Conservation (phyloP, 2,888 invertebrate species). For the Lacanobia wlatinum region DNA sequence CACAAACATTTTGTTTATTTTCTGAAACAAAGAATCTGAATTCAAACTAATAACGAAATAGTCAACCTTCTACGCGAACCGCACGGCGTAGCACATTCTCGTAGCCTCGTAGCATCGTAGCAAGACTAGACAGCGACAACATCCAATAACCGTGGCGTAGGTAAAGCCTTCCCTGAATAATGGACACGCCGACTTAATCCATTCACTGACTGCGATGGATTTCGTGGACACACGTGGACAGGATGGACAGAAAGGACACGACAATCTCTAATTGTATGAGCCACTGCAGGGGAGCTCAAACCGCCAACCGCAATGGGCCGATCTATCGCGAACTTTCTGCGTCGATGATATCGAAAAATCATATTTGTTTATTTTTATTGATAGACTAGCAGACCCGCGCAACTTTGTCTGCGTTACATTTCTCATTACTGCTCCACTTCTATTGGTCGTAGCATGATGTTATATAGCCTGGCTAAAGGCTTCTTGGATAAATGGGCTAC, state of each 20-base stretch:
- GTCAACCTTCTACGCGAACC: background rate
- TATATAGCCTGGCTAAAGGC: too few relatives aligned
- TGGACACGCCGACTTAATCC: slow-evolving; percentile 3
- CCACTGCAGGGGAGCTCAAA: background rate
- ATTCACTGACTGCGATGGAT: background rate
- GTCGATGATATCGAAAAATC: too few relatives aligned
- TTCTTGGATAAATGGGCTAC: too few relatives aligned
- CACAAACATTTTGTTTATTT: too few relatives aligned
- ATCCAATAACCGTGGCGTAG: slow-evolving; percentile 23
- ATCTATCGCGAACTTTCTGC: background rate
- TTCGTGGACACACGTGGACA: background rate
- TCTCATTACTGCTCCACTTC: too few relatives aligned
- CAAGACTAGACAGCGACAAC: slow-evolving; percentile 25
- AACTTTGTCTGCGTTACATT: too few relatives aligned
- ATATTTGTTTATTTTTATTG: too few relatives aligned
- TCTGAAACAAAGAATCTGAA: too few relatives aligned
- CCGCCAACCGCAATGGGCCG: background rate
- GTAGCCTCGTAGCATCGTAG: slow-evolving; percentile 30
- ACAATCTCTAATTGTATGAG: background rate
- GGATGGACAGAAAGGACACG: background rate
- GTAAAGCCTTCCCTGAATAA: slow-evolving; percentile 23
- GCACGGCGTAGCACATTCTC: slow-evolving; percentile 10
- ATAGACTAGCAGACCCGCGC: too few relatives aligned
- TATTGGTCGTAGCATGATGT: too few relatives aligned
- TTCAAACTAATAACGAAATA: too few relatives aligned